These are phyloP conservation scores for Archips crataeganus DNA, from an alignment of 2,888 invertebrate genomes.

Conservation along the genomic window DNA sequence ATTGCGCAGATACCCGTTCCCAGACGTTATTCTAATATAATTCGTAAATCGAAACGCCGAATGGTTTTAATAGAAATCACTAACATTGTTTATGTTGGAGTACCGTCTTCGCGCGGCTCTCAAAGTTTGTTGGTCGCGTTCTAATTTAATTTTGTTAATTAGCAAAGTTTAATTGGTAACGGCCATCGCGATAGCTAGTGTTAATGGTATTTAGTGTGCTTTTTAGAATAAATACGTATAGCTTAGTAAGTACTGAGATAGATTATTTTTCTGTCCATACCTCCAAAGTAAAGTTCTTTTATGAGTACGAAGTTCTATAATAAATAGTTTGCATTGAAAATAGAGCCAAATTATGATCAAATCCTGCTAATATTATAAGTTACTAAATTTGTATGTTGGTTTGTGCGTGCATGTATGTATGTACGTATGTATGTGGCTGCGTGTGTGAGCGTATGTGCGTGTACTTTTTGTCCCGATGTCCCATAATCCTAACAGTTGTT, in stretches of 20 bases:
- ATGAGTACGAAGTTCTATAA: no score
- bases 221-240: background rate
- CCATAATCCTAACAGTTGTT: no score
- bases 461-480: no score
- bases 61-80: slow-evolving; percentile 81
- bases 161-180: slow-evolving; percentile 6
- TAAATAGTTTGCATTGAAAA: no score
- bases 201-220: background rate
- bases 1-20: slow-evolving; percentile 74
- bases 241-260: background rate
- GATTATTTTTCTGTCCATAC: no score
- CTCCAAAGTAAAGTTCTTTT: no score
- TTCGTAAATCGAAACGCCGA: slow-evolving; percentile 80
- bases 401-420: no score
- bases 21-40: slow-evolving; percentile 77
- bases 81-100: slow-evolving; percentile 82
- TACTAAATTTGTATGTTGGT: no score
- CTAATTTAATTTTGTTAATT: slow-evolving; percentile 4
- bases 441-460: no score
- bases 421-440: no score
- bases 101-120: slow-evolving; percentile 64
- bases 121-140: slow-evolving; percentile 62
- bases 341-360: no score
- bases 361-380: no score
- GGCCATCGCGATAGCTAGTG: background rate